Evolutionary conservation across 2,888 invertebrate genomes (phyloP).

Genomic region (Anoplius nigerrimus): DNA sequence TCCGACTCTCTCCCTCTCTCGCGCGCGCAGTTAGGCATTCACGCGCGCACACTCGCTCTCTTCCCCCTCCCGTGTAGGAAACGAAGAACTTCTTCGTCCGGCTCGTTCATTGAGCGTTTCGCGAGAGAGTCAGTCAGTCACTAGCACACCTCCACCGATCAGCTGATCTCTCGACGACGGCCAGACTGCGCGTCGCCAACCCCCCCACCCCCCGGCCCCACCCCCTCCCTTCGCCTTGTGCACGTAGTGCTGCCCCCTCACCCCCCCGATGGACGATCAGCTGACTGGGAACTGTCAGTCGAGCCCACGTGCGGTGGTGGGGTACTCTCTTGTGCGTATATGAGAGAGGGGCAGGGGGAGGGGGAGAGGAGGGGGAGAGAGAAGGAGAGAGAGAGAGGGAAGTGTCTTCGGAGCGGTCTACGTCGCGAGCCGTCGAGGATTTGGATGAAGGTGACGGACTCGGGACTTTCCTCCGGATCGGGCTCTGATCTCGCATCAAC

Average conservation of each 20-base stretch:
- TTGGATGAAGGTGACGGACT: not conserved
- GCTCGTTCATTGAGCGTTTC: slow-evolving; percentile 59
- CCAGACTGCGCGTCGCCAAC: slow-evolving; percentile 72
- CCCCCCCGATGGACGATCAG: slow-evolving; percentile 65
- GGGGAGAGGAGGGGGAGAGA: not conserved
- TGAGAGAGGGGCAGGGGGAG: slow-evolving; percentile 1
- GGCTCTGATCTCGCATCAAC: not conserved
- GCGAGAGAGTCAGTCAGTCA: slow-evolving; percentile 58
- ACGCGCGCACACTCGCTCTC: slow-evolving; percentile 51
- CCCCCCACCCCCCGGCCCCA: slow-evolving; percentile 54
- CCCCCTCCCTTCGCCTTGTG: slow-evolving; percentile 37
- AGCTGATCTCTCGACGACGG: slow-evolving; percentile 55
- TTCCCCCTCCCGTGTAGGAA: slow-evolving; percentile 53
- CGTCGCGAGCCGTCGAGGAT: slow-evolving; percentile 6
- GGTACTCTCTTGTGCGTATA: slow-evolving; percentile 38
- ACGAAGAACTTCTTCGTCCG: slow-evolving; percentile 65
- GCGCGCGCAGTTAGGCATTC: slow-evolving; percentile 54
- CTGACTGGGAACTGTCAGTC: slow-evolving; percentile 71
- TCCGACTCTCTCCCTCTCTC: slow-evolving; percentile 2
- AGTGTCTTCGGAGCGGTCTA: not conserved
- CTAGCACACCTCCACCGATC: slow-evolving; percentile 58
- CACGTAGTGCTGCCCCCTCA: slow-evolving; percentile 44
- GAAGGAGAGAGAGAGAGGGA: not conserved
- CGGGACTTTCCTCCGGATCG: not conserved
- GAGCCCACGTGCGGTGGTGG: slow-evolving; percentile 51